Conservation (phyloP, 1,140 invertebrate species). For the Anastrepha ludens region DNA sequence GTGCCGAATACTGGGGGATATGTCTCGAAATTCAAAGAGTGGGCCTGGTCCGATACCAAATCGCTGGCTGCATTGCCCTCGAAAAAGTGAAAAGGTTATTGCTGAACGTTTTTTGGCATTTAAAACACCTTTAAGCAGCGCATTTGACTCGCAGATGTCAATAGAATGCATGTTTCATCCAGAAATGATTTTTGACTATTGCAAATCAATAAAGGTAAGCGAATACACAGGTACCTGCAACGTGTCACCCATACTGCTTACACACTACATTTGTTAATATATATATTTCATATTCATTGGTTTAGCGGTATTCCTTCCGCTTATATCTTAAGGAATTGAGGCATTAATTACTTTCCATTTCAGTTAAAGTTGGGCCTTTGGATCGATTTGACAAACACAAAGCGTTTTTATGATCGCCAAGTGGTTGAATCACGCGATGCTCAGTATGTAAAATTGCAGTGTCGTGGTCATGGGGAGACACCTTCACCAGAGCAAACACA, state of each 20-base stretch:
- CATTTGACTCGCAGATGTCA: constrained; percentile 88
- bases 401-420: constrained; percentile 90
- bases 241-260: constrained; percentile 28
- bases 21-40: constrained; percentile 49
- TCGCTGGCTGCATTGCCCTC: constrained; percentile 93
- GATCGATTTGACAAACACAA: constrained; percentile 97
- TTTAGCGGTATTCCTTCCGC: background rate
- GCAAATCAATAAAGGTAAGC: constrained; percentile 83
- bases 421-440: constrained; percentile 85
- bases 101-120: constrained; percentile 91
- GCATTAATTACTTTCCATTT: constrained; percentile 20
- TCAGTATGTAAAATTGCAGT: constrained; percentile 90
- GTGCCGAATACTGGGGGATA: background rate
- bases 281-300: background rate
- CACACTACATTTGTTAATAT: background rate
- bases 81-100: constrained; percentile 86
- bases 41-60: constrained; percentile 84
- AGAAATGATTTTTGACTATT: constrained; percentile 86
- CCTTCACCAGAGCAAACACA: constrained; percentile 85
- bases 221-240: background rate
- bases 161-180: constrained; percentile 87
- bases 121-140: constrained; percentile 90
- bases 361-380: constrained; percentile 93
- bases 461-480: constrained; percentile 89
- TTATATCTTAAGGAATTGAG: background rate